Evolutionary conservation across 2,797 vertebrate species (phyloP), one percentile per base, ranked within the genome.

Genomic region (Scomberomorus guttatus): DNA sequence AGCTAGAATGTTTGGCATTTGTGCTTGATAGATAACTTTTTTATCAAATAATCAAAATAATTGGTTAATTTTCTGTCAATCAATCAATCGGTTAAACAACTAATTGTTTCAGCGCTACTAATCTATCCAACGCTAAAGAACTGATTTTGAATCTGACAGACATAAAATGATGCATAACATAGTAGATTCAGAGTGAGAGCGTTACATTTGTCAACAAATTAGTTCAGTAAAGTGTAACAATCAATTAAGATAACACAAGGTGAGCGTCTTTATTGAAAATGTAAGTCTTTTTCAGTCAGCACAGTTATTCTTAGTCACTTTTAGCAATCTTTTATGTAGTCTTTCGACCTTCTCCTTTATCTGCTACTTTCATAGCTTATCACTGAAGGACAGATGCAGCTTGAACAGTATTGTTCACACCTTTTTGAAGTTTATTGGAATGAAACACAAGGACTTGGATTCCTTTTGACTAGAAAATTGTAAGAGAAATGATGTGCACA

Each of bases 311-410:
- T 59, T 27, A 15, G 22, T 63, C 51, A 56, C 12, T 63, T 56
- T 66, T 58, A 20, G 34, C 66, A 75, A 58, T 69, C 42, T 65
- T 71, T 73, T 56, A 60, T 73, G 25, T 39, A 77, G 20, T 62
- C 48, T 72, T 76, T 60, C 73, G 66, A 84, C 81, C 71, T 86
- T 81, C n/a, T 80, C 46, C 39, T 83, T 77, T 72, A 82, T 85
- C 65, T 85, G 60, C 60, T 65, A 55, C 9, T 81, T 85, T 72
- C 46, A 69, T 72, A 48, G 69, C 64, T 76, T 76, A 75, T 82
- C 34, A 42, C 54, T 67, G 44, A 72, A 67, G 27, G 52, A 79
- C 51, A 80, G 72, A 77, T 76, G 48, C 42, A 6, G 61, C 44
- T 48, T 66, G 63, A 52, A 48, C 29, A 54, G 39, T 27, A 62